Evolutionary conservation across 2,888 invertebrate species (phyloP).

Genomic region (Drosophila neutralis): DNA sequence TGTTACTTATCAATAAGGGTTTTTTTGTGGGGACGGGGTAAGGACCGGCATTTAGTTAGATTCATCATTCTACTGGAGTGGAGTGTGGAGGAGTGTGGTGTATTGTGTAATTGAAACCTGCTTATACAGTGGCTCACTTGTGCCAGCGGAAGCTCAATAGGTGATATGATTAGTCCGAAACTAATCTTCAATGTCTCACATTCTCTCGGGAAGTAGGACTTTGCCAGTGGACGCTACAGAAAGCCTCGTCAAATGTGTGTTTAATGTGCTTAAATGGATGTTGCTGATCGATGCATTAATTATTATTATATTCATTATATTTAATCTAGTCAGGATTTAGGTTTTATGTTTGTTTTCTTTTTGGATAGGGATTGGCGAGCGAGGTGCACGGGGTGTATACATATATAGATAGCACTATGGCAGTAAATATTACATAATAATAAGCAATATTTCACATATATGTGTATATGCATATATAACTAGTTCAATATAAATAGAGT

Average conservation of each 20-base stretch:
- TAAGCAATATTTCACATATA: constrained; percentile 62
- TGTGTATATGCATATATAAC: constrained; percentile 59
- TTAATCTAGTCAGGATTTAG: constrained; percentile 49
- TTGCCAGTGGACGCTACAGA: constrained; percentile 42
- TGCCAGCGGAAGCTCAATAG: constrained; percentile 48
- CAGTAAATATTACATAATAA: constrained; percentile 75
- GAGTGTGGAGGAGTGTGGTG: constrained; percentile 27
- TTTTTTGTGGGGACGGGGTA: constrained; percentile 21
- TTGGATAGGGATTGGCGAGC: constrained; percentile 53
- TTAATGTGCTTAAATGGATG: constrained; percentile 19
- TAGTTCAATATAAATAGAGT: constrained; percentile 69
- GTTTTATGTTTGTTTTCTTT: constrained; percentile 18
- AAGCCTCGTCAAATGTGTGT: constrained; percentile 46
- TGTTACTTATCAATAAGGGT: constrained; percentile 31
- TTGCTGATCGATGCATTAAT: constrained; percentile 18
- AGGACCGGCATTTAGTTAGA: constrained; percentile 29
- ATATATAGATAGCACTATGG: constrained; percentile 74
- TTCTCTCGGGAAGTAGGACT: constrained; percentile 32
- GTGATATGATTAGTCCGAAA: constrained; percentile 11
- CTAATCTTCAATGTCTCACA: constrained; percentile 13
- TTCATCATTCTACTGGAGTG: constrained; percentile 23
- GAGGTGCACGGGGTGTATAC: constrained; percentile 64
- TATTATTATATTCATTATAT: constrained; percentile 21
- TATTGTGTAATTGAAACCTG: constrained; percentile 66
- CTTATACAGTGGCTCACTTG: constrained; percentile 37